A percentile compares a stretch with the other conserved stretches of the same genome.
phyloP scores from a whole-genome alignment of 2,797 vertebrate species.

The Channa striata region DNA sequence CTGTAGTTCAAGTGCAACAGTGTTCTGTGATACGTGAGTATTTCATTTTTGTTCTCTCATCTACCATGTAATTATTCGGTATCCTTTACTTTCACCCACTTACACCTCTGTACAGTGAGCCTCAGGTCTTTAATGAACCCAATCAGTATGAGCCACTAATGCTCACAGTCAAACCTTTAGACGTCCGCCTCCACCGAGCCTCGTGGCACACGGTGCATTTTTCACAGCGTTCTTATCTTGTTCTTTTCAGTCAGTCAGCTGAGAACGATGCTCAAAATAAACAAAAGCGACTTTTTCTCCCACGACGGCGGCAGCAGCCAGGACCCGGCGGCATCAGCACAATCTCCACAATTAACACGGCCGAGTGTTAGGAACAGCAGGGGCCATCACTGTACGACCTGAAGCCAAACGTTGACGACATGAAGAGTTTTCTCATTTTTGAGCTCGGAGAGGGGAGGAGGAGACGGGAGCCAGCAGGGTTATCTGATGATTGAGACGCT shows the following conservation, averaged over 20 bases:
- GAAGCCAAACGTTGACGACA: conserved; percentile 35
- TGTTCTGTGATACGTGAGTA: too few relatives aligned
- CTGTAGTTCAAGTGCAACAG: too few relatives aligned
- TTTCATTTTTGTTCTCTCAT: too few relatives aligned
- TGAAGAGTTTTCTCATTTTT: not conserved
- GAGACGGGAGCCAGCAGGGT: conserved; percentile 22
- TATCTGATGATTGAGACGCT: conserved; percentile 16
- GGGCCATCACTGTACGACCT: conserved; percentile 2
- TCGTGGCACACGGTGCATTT: too few relatives aligned
- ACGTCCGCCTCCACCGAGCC: not conserved
- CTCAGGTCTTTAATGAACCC: not conserved
- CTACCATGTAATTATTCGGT: too few relatives aligned
- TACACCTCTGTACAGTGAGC: too few relatives aligned
- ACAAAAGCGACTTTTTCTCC: conserved; percentile 26
- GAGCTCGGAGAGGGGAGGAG: not conserved
- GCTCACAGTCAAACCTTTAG: not conserved
- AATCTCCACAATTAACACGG: conserved; percentile 35
- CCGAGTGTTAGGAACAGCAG: conserved; percentile 8
- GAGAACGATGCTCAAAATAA: conserved; percentile 26
- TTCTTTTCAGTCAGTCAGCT: not conserved
- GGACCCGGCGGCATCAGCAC: not conserved
- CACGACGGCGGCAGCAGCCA: conserved; percentile 34
- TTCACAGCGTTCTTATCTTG: not conserved
- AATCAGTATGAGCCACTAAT: not conserved
- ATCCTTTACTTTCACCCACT: too few relatives aligned